These are phyloP conservation scores for Elanus axillaris DNA, from an alignment of 2,113 vertebrate species.

Conservation along the genomic window DNA sequence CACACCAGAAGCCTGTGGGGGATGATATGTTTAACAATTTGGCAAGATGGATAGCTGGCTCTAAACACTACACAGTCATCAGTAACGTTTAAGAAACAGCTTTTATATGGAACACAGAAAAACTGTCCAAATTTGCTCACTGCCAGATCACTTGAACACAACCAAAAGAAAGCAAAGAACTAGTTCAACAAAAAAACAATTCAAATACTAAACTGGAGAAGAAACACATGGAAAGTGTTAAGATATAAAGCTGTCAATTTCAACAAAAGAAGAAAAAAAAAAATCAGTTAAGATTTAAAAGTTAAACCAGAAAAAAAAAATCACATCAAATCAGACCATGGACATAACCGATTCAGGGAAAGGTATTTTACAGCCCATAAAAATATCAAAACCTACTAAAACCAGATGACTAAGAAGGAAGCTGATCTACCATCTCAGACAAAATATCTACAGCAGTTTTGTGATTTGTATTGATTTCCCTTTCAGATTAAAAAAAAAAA, in stretches of 20 bases:
- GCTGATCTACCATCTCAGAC: not conserved
- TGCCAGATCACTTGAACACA: conserved; percentile 9
- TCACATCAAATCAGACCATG: not conserved
- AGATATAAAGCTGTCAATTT: not conserved
- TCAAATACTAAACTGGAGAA: not conserved
- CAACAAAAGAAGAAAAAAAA: not conserved
- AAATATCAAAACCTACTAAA: not conserved
- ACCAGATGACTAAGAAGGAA: not conserved
- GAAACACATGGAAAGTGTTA: not conserved
- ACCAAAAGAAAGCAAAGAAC: not conserved
- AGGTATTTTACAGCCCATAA: not conserved
- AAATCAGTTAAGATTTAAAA: not conserved
- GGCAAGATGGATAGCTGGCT: conserved; percentile 3
- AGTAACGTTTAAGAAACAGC: conserved; percentile 19
- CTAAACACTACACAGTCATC: not conserved
- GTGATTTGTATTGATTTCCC: not conserved
- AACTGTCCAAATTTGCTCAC: not conserved
- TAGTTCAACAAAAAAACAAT: not conserved
- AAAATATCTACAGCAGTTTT: not conserved
- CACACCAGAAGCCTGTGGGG: not conserved
- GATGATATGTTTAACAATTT: not conserved
- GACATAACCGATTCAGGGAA: not conserved
- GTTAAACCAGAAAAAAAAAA: not conserved
- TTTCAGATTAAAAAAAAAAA: not conserved
- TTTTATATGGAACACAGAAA: not conserved